Base-by-base conservation (phyloP, 2,113 vertebrate genomes). In the Hemicordylus capensis region DNA sequence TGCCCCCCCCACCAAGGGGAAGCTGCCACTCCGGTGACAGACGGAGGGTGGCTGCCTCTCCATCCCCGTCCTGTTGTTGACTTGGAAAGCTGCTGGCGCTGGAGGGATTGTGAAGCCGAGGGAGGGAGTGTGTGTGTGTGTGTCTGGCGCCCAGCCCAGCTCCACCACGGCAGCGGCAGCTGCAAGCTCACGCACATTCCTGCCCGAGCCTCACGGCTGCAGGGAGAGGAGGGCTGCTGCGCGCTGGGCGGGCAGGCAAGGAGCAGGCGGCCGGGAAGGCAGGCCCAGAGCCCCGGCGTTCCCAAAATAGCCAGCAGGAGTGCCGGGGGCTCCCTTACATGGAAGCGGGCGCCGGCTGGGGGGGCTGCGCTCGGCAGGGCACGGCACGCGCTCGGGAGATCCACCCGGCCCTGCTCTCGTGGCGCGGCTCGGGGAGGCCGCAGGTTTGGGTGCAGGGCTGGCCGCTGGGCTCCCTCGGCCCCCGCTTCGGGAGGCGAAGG, bases 91-190 rank as follows among this genome's bases (percentile, higher is more conserved):
- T 84, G 48, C 2, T 82, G 80, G 42, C 44, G 79, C 74, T 86
- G 48, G 72, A 88, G 59, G 46, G 86, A 12, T 80, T 72, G 82
- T 87, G 75, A 74, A 77, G 85, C 76, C 54, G 11, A 34, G 46
- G 31, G 8, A 51, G 17, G 31, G 46, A 37, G 46, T 8, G 34
- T 72, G 3, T 72, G 76, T 81, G 76, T n/a, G n/a, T n/a, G 28
- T 76, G 56, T 20, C 80, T 93, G 92, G 85, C 90, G 77, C 15
- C 10, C 0, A 81, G 94, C 92, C 89, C 88, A 89, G 91, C 42
- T 90, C 87, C 82, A 73, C 75, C 17, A 39, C 31, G 82, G 90
- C 85, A 91, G 88, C 31, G 82, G 90, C 85, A 91, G 88, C 87
- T 80, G 87, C 89, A 90, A 86, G 88, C 69, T 54, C 69, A 86